Conservation (phyloP, 2,797 vertebrate genomes). For the Graptemys geographica region DNA sequence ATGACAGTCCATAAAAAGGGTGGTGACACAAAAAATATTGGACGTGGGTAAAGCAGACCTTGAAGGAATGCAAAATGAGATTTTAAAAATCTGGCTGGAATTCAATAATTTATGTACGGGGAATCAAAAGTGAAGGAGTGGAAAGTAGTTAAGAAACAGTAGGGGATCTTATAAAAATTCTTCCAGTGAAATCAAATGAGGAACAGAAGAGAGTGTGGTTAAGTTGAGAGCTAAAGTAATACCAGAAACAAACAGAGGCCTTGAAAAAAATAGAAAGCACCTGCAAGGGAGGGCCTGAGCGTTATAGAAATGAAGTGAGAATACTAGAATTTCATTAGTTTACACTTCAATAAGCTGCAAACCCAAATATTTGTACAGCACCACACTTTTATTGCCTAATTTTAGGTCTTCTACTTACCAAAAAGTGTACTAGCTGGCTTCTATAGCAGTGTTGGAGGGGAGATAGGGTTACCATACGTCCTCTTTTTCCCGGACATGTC, state of each 20-base stretch:
- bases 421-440: neutral
- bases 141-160: constrained; percentile 16
- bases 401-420: neutral
- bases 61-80: constrained; percentile 69
- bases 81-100: constrained; percentile 57
- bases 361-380: neutral
- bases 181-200: constrained; percentile 47
- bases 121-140: constrained; percentile 33
- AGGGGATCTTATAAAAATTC: constrained; percentile 24
- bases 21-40: neutral
- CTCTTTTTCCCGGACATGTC: too few relatives aligned
- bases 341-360: constrained; percentile 45
- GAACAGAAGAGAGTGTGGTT: neutral
- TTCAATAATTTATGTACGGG: constrained; percentile 5
- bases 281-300: constrained; percentile 67
- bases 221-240: constrained; percentile 22
- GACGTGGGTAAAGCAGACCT: constrained; percentile 39
- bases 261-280: neutral
- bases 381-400: neutral
- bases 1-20: constrained; percentile 65
- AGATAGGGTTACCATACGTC: neutral
- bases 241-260: neutral
- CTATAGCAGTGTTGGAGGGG: neutral
- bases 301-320: constrained; percentile 9
- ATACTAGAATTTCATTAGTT: constrained; percentile 41